Base-by-base conservation (phyloP, 1,140 invertebrate species). In the Marisa cornuarietis region DNA sequence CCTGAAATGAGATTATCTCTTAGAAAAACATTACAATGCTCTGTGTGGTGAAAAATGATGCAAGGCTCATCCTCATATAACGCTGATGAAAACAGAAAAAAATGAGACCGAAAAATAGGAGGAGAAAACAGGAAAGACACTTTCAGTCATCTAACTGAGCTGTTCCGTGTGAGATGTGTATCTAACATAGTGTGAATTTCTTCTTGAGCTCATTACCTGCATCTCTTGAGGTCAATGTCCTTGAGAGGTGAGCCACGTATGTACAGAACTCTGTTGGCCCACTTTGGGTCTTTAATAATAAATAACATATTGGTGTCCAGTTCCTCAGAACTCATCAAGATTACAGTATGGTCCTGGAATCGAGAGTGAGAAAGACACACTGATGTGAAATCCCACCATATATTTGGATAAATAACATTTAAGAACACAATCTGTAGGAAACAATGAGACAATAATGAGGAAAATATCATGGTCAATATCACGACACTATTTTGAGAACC, bases 261-360 rank as follows among this genome's bases (percentile, higher is more conserved):
- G 91, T 98, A 99, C 88, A 99, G 97, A 54, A 99, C 97, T 58
- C 97, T 92, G 88, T 98, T 96, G 10, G 97, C 96, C 97, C 97
- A 99, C 87, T 98, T 97, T 0, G 98, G 97, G 78, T 99, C 96
- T 92, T 98, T 97, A n/a, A 99, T 93, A 82, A 99, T 98, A 95
- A 98, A 96, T 85, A 96, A 92, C 96, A 99, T 98, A 13, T 96
- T 98, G 2, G 96, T 96, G 88, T 99, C 97, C 82, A 99, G 92
- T 91, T 99, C 98, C 94, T 97, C 97, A 1, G 97, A 97, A 6
- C 96, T 98, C 49, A 99, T 91, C 42, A 99, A 93, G 13, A 99
- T 96, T 31, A 99, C 97, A 88, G 97, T 98, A 89, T 96, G 98
- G 87, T 98, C 96, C 94, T 98, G 93, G 7, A 49, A 49, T n/a